phyloP scores from a whole-genome alignment of 37 sponge, comb jelly and placozoan genomes.

The Beroe ovata region DNA sequence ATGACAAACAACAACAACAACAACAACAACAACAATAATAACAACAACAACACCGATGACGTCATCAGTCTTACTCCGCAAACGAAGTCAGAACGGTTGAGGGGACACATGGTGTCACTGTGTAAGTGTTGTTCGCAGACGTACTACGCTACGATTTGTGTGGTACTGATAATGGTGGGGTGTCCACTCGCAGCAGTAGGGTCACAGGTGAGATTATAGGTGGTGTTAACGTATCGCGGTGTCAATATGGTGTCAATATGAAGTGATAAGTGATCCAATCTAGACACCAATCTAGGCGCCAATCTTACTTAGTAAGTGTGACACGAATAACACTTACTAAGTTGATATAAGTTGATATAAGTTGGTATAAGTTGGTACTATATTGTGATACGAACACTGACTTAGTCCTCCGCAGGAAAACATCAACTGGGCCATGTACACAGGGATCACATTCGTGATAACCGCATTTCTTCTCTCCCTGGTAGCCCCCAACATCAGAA shows the following conservation, averaged over 20 bases:
- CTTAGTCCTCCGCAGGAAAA: background rate
- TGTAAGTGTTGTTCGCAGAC: conserved; percentile 33
- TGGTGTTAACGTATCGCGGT: background rate
- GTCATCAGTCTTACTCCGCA: background rate
- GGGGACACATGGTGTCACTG: background rate
- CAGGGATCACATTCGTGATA: background rate
- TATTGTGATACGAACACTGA: no score
- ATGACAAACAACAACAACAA: background rate
- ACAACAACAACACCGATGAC: background rate
- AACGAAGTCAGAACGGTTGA: background rate
- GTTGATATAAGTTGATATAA: no score
- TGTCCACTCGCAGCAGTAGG: conserved; percentile 57
- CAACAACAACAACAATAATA: no score
- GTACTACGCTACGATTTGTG: conserved; percentile 35
- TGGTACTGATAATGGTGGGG: conserved; percentile 6
- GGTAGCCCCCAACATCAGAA: conserved; percentile 26
- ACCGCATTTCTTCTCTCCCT: conserved; percentile 20
- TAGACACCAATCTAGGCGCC: no score
- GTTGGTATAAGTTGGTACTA: no score
- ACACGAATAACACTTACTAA: no score
- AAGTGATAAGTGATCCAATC: background rate
- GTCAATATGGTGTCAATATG: background rate
- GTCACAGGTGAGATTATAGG: conserved; percentile 24
- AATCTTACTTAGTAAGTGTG: no score
- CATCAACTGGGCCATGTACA: conserved; percentile 38